Percentiles rank a stretch among this genome's conserved stretches.
Evolutionary conservation across 2,888 invertebrate genomes (phyloP).

Genomic region (Dilophus febrilis): DNA sequence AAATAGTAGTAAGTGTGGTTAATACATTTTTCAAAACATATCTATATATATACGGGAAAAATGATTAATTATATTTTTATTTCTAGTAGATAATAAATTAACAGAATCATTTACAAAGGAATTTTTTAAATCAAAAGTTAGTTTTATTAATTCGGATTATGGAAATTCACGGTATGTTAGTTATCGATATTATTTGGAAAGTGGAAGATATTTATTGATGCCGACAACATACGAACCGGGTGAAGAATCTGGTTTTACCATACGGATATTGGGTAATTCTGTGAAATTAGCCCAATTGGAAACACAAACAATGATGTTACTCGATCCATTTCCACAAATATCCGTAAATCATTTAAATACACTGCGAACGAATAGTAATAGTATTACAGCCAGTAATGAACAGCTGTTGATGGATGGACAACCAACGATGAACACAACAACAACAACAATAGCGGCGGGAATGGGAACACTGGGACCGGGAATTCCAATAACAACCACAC

Average conservation of each 20-base stretch:
- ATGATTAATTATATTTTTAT: slow-evolving; percentile 1
- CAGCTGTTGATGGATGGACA: too few species aligned
- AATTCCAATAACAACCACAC: too few species aligned
- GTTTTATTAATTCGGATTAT: slow-evolving; percentile 75
- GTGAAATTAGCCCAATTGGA: slow-evolving; percentile 58
- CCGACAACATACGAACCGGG: slow-evolving; percentile 85
- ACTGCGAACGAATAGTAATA: slow-evolving; percentile 15
- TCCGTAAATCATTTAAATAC: slow-evolving; percentile 12
- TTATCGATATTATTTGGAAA: slow-evolving; percentile 58
- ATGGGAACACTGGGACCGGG: too few species aligned
- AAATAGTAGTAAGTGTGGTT: slow-evolving; percentile 15
- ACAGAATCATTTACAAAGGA: slow-evolving; percentile 60
- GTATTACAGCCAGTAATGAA: too few species aligned
- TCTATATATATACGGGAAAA: too few species aligned
- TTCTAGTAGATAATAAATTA: slow-evolving; percentile 33
- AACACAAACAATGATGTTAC: slow-evolving; percentile 31
- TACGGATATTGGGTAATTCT: slow-evolving; percentile 62
- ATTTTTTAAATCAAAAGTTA: slow-evolving; percentile 75
- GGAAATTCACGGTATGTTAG: slow-evolving; percentile 82
- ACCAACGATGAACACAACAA: too few species aligned
- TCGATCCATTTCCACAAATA: slow-evolving; percentile 26
- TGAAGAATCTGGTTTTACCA: slow-evolving; percentile 75
- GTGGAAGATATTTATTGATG: slow-evolving; percentile 67
- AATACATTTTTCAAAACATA: too few species aligned
- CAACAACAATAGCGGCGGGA: too few species aligned